phyloP scores from a whole-genome alignment of 2,888 invertebrate genomes.

The Drosophila picticornis region DNA sequence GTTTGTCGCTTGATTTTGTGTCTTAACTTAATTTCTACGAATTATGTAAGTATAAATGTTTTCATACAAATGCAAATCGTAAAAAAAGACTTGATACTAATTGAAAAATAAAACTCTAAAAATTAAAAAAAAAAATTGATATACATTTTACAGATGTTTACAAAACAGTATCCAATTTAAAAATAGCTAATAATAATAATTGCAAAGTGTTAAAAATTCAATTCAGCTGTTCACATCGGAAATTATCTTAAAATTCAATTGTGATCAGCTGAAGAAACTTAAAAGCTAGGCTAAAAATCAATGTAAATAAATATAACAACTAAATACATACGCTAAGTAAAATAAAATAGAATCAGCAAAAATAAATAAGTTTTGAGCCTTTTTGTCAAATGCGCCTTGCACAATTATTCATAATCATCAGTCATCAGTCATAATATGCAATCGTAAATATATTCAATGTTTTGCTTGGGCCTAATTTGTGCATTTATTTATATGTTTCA shows the following conservation, averaged over 20 bases:
- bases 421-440: conserved; percentile 1
- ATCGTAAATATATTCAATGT: conserved; percentile 14
- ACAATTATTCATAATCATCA: conserved; percentile 2
- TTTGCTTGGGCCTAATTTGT: conserved; percentile 51
- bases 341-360: conserved; percentile 19
- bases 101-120: not conserved
- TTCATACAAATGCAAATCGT: conserved; percentile 40
- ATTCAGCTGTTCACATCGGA: conserved; percentile 16
- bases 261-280: conserved; percentile 23
- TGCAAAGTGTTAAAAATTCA: conserved; percentile 21
- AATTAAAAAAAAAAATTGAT: conserved; percentile 19
- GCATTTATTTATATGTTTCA: conserved; percentile 64
- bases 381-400: conserved; percentile 50
- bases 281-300: conserved; percentile 30
- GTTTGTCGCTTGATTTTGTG: conserved; percentile 67
- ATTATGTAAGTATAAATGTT: conserved; percentile 25
- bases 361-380: conserved; percentile 43
- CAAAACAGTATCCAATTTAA: conserved; percentile 37
- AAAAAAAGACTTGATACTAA: conserved; percentile 22
- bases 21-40: conserved; percentile 50
- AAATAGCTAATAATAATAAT: conserved; percentile 23
- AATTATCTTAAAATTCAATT: not conserved
- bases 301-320: conserved; percentile 25
- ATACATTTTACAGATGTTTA: conserved; percentile 34
- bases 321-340: conserved; percentile 41